A percentile compares a stretch with the other conserved stretches of the same genome.
Conservation (phyloP, 2,888 invertebrate species). For the Loripinus fragilis region DNA sequence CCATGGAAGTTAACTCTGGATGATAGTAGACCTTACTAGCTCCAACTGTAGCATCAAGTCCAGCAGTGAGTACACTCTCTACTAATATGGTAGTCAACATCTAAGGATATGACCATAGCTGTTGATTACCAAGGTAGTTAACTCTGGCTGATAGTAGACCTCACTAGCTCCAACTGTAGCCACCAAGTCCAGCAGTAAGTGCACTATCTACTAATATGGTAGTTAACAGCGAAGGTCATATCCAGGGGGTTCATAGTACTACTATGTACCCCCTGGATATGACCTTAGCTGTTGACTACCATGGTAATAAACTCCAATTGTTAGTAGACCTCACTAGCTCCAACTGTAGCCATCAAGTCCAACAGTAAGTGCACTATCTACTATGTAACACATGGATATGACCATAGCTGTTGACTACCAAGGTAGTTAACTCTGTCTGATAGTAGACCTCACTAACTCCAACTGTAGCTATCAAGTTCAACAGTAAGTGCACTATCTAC, state of each 20-base stretch:
- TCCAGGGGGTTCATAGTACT: constrained; percentile 93
- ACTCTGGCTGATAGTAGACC: constrained; percentile 95
- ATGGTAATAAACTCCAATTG: constrained; percentile 94
- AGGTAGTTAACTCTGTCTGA: too few species aligned
- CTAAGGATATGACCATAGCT: too few species aligned
- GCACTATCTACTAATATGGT: too few species aligned
- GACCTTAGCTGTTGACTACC: constrained; percentile 86
- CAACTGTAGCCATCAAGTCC: constrained; percentile 98
- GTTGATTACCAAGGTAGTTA: constrained; percentile 91
- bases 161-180: constrained; percentile 98
- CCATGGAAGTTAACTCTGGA: too few species aligned
- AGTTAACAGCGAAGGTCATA: too few species aligned
- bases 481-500: constrained; percentile 82
- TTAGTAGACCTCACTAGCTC: constrained; percentile 98
- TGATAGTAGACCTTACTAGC: too few species aligned
- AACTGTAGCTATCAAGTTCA: constrained; percentile 98
- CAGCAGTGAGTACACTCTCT: constrained; percentile 83
- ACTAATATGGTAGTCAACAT: too few species aligned
- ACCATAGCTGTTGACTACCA: too few species aligned
- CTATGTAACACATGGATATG: too few species aligned
- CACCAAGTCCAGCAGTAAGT: constrained; percentile 93
- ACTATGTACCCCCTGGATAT: too few species aligned
- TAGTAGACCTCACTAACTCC: too few species aligned
- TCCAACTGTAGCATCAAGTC: constrained; percentile 98
- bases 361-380: constrained; percentile 83